Evolutionary conservation across 2,888 invertebrate species (phyloP).

Genomic region (Bombylius major): DNA sequence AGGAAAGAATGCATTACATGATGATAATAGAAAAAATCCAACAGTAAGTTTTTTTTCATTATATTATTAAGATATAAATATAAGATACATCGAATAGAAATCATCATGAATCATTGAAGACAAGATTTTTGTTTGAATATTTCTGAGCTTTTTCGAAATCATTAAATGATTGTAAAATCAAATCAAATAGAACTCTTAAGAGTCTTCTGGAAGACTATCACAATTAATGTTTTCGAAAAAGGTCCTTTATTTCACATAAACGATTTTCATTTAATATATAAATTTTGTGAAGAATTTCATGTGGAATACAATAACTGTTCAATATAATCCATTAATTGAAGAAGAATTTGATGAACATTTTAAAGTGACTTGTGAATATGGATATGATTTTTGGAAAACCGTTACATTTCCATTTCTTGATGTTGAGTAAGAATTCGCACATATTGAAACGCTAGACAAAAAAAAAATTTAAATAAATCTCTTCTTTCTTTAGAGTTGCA

Average conservation of each 20-base stretch:
- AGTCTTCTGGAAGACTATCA: no score
- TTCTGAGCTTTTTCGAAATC: no score
- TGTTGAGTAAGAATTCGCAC: constrained; percentile 69
- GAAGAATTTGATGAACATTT: constrained; percentile 92
- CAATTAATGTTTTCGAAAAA: no score
- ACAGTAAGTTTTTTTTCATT: constrained; percentile 49
- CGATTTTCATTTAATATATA: no score
- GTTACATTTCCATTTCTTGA: constrained; percentile 90
- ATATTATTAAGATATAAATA: no score
- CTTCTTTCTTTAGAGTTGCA: constrained; percentile 53
- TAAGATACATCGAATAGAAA: no score
- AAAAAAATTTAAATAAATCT: not conserved
- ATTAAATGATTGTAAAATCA: no score
- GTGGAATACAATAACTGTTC: constrained; percentile 94
- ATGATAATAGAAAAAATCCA: constrained; percentile 73
- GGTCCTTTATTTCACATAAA: no score
- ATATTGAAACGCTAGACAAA: not conserved
- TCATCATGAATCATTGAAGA: no score
- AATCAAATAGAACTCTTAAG: no score
- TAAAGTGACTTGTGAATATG: constrained; percentile 91
- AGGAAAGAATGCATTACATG: constrained; percentile 75
- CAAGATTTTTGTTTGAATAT: no score
- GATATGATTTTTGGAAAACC: constrained; percentile 94
- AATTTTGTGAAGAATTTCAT: constrained; percentile 66
- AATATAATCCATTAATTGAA: constrained; percentile 84